Conservation (phyloP, 23 tunicate species). For the Halocynthia roretzi region DNA sequence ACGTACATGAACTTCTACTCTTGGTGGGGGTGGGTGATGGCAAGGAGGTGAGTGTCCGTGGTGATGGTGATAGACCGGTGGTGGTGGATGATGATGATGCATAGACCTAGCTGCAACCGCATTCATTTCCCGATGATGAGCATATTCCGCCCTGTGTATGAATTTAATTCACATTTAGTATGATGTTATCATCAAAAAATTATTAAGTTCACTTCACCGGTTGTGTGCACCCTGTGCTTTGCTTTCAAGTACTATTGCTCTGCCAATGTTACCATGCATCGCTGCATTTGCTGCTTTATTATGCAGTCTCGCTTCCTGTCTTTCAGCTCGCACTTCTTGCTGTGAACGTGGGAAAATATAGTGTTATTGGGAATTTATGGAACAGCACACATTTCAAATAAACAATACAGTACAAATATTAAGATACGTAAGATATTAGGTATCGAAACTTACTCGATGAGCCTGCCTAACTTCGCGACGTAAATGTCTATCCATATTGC, state of each 20-base stretch:
- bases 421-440: not conserved
- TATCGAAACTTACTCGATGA: constrained; percentile 26
- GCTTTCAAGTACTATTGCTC: constrained; percentile 55
- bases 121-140: constrained; percentile 49
- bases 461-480: constrained; percentile 33
- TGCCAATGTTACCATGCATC: constrained; percentile 70
- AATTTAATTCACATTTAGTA: not conserved
- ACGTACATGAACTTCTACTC: constrained; percentile 58
- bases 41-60: constrained; percentile 17
- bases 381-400: not conserved
- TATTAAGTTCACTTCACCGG: constrained; percentile 22
- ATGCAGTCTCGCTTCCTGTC: constrained; percentile 56
- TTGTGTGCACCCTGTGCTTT: constrained; percentile 44
- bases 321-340: constrained; percentile 72
- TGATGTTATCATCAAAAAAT: not conserved
- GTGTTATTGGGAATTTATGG: not conserved
- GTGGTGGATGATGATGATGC: constrained; percentile 44
- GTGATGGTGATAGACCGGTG: constrained; percentile 23
- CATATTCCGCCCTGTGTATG: constrained; percentile 64
- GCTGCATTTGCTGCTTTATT: constrained; percentile 83
- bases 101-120: constrained; percentile 44
- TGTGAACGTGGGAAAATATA: not conserved
- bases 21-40: constrained; percentile 43
- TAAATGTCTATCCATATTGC: constrained; percentile 37
- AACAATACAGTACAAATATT: not conserved